Base-by-base conservation (phyloP, 2,888 invertebrate species). In the Acleris cristana region DNA sequence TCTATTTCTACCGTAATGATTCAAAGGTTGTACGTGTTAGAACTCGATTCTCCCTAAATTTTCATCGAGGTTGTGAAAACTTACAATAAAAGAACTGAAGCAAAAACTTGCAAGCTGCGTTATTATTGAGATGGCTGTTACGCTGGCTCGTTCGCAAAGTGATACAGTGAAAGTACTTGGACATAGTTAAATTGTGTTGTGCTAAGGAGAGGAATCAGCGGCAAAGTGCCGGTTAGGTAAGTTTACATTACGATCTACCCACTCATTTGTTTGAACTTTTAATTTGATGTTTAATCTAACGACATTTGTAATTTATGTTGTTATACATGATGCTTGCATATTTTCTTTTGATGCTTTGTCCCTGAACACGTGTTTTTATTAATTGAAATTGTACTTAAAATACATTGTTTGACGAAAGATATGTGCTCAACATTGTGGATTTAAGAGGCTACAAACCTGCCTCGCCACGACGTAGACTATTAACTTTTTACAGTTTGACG, bases 11-110 rank as follows among this genome's bases (percentile, higher is more conserved):
- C 79, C 79, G 81, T 77, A 79, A 79, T 80, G 78, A 82, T 76
- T 72, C 72, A 72, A 78, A 81, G 82, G 82, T 84, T 87, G 80
- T 83, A 77, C 74, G 80, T 80, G 81, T 76, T 76, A 79, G 77
- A 78, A 81, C 78, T 82, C 76, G 79, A 74, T 80, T 79, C 76
- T 73, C 79, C 79, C 79, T 79, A 77, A 84, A 88, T 89, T 89
- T 89, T 87, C 86, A 86, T 76, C 70, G 89, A 85, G 92, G 90
- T 92, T 90, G 91, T 90, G 90, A 89, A 83, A 86, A 81, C 78
- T 67, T 83, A 84, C 81, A 81, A 85, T 87, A 88, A 85, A 84
- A 78, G 80, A 80, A 86, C 83, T 83, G 80, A 76, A 76, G 77
- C 73, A 81, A 82, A 83, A 85, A 87, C 85, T 88, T 82, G 79